Evolutionary conservation across 2,888 invertebrate species (phyloP).

Genomic region (Phengaris arion): DNA sequence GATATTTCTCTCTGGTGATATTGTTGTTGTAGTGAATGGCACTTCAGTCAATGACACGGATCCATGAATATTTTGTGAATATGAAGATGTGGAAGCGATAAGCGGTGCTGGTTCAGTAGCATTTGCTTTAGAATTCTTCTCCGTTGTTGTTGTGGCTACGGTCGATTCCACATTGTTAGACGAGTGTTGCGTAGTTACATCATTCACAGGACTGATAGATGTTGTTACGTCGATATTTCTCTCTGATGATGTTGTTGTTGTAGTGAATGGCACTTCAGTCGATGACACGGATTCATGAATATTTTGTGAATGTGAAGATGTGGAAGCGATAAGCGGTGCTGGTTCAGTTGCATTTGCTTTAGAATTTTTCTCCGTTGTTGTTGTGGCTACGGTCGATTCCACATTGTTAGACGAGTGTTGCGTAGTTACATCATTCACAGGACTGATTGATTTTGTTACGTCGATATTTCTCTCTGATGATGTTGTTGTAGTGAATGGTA

Average conservation of each 20-base stretch:
- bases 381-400: not conserved
- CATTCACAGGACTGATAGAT: not conserved
- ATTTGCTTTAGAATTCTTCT: not conserved
- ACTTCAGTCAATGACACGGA: too few species aligned
- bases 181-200: not conserved
- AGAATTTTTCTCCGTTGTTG: not conserved
- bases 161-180: not conserved
- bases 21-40: too few species aligned
- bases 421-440: not conserved
- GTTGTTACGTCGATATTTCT: not conserved
- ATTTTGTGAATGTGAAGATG: not conserved
- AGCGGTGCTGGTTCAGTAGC: too few species aligned
- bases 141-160: not conserved
- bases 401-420: not conserved
- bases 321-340: not conserved
- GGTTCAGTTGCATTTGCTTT: not conserved
- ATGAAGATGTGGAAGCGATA: too few species aligned
- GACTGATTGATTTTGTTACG: not conserved
- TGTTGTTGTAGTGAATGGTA: not conserved
- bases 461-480: not conserved
- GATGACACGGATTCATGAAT: not conserved
- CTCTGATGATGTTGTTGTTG: not conserved
- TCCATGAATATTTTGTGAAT: too few species aligned
- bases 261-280: not conserved
- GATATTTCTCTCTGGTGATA: too few species aligned